Evolutionary conservation across 2,113 vertebrate genomes (phyloP).

Genomic region (Nymphicus hollandicus): DNA sequence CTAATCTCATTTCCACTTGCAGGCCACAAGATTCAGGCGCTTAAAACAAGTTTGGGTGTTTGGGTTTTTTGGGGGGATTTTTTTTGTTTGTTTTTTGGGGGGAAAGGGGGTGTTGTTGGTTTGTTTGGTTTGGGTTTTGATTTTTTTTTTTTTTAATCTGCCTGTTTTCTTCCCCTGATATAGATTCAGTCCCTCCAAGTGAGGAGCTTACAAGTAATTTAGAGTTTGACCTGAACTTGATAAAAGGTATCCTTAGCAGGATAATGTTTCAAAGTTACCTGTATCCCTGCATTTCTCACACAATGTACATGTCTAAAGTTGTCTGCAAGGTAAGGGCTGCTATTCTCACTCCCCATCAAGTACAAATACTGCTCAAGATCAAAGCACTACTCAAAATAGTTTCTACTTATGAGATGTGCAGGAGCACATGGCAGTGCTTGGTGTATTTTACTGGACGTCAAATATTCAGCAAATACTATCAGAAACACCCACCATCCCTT

Average conservation of each 20-base stretch:
- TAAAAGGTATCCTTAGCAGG: not conserved
- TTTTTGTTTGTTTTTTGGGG: too few relatives aligned
- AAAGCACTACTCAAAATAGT: not conserved
- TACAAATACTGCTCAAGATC: not conserved
- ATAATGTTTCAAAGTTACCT: not conserved
- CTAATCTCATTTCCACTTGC: not conserved
- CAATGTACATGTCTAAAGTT: not conserved
- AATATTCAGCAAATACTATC: not conserved
- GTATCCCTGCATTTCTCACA: not conserved
- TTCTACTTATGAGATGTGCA: not conserved
- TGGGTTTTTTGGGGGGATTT: not conserved
- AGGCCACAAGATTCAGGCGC: not conserved
- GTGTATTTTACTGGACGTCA: not conserved
- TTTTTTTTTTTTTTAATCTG: not conserved
- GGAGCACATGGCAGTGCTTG: not conserved
- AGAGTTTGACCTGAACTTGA: not conserved
- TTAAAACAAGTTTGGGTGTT: not conserved
- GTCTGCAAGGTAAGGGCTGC: not conserved
- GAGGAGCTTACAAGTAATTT: not conserved
- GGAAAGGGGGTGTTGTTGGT: not conserved
- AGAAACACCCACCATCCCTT: not conserved
- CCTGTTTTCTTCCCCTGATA: not conserved
- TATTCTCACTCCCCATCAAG: not conserved
- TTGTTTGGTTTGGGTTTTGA: not conserved
- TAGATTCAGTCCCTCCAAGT: not conserved